Conservation (phyloP, 2,888 invertebrate species). For the Pegoplata infirma region DNA sequence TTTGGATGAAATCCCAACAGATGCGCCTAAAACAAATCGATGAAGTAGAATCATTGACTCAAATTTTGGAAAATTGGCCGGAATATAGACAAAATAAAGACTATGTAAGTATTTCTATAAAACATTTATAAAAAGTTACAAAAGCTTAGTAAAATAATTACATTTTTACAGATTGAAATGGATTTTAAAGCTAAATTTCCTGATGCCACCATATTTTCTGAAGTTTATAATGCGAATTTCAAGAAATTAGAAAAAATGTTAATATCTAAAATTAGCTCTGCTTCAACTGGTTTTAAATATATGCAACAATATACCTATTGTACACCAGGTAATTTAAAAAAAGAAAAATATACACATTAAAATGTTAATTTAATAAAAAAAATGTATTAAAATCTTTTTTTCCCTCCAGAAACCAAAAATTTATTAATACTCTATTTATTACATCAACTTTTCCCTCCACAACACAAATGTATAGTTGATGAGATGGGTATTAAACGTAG, state of each 20-base stretch:
- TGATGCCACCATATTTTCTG: constrained; percentile 25
- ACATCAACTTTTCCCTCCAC: constrained; percentile 54
- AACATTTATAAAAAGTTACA: neutral
- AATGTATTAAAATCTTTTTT: neutral
- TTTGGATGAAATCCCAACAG: constrained; percentile 47
- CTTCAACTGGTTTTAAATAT: constrained; percentile 45
- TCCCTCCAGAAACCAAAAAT: constrained; percentile 45
- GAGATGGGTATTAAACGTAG: constrained; percentile 54
- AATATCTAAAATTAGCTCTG: constrained; percentile 35
- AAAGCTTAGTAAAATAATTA: neutral
- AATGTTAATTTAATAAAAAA: too few relatives aligned
- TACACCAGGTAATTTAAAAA: constrained; percentile 21
- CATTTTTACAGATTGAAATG: constrained; percentile 26
- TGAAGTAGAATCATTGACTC: constrained; percentile 38
- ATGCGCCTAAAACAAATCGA: constrained; percentile 50
- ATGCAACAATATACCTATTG: constrained; percentile 43
- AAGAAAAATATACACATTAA: neutral
- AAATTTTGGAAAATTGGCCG: constrained; percentile 55
- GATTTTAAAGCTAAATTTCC: constrained; percentile 53
- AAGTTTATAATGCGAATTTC: constrained; percentile 35
- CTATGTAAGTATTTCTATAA: constrained; percentile 32
- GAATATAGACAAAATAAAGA: constrained; percentile 53
- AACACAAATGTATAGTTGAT: constrained; percentile 42
- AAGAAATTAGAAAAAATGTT: constrained; percentile 47
- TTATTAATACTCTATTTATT: constrained; percentile 45